Percentiles rank a stretch among this genome's conserved stretches.
Conservation (phyloP, 2,113 vertebrate species). For the Benitochromis conjunctus region DNA sequence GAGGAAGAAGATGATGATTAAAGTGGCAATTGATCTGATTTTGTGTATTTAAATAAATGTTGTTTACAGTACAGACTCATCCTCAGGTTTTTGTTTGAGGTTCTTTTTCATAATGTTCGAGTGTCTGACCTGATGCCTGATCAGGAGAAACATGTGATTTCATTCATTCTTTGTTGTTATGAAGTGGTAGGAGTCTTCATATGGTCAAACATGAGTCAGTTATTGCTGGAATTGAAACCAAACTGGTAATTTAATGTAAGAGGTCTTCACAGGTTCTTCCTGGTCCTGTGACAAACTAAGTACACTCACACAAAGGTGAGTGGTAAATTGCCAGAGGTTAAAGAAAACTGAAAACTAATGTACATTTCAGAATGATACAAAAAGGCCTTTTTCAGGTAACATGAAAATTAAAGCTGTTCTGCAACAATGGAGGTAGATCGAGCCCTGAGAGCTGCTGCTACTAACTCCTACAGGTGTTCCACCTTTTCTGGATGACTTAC, state of each 20-base stretch:
- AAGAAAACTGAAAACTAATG: background rate
- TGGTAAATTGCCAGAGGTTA: background rate
- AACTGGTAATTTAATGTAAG: background rate
- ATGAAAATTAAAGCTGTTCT: background rate
- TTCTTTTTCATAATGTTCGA: background rate
- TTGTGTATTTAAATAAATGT: slow-evolving; percentile 59
- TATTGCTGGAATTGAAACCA: background rate
- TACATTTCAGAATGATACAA: background rate
- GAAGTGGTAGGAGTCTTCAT: background rate
- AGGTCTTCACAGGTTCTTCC: background rate
- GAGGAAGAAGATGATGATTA: slow-evolving; percentile 94
- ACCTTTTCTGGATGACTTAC: background rate
- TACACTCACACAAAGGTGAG: background rate
- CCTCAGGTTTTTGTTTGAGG: background rate
- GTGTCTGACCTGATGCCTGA: background rate
- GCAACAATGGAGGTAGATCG: background rate
- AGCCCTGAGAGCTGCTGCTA: background rate
- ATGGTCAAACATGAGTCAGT: background rate
- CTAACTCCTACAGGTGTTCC: background rate
- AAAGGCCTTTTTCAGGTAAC: too few species aligned
- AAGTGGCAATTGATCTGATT: slow-evolving; percentile 22
- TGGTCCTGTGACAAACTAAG: background rate
- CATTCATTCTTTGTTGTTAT: background rate
- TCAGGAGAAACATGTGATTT: background rate
- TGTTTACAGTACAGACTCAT: slow-evolving; percentile 27